Evolutionary conservation across 1,140 invertebrate genomes (phyloP), one percentile per base, ranked within the genome.

Genomic region (Heliconius hewitsoni): DNA sequence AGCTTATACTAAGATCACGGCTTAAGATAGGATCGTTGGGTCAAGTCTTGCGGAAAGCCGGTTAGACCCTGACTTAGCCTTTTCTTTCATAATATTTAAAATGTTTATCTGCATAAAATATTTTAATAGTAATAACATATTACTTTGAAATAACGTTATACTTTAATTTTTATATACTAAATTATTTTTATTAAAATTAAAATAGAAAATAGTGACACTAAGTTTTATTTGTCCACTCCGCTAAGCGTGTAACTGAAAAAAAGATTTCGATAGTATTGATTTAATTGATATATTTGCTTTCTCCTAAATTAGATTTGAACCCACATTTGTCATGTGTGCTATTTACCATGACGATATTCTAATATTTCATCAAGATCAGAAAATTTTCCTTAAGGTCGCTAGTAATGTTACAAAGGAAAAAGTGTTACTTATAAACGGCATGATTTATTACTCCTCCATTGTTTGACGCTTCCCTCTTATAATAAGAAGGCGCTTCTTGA

Each of bases 1-100:
- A 66, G 23, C 60, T 30, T 27, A 16, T 16, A 66, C 55, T 57
- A 30, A 66, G 60, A 66, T 66, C 60, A 66, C 23, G 60, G 23
- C 60, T 66, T 66, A 66, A 66, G 60, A 30, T 66, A 30, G 60
- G 60, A 66, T 30, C 60, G 13, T 66, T 27, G 60, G 60, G 60
- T 66, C 60, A 66, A 66, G 60, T 66, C 60, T 66, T 66, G 60
- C 60, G 60, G 60, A 66, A 66, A 66, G 60, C 27, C 60, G 60
- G 60, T 66, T 30, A 66, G 23, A 66, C 60, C 27, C 60, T 66
- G 60, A 66, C 60, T 66, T 66, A 66, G 60, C 60, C 60, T 66
- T 66, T 66, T 66, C 60, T 66, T 30, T 66, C 57, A 66, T 66
- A 37, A 37, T 37, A 66, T 66, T 66, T 66, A 66, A 27, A 66